A percentile compares a stretch with the other conserved stretches of the same genome.
phyloP scores from a whole-genome alignment of 2,113 vertebrate genomes.

The Chlamydotis undulata region DNA sequence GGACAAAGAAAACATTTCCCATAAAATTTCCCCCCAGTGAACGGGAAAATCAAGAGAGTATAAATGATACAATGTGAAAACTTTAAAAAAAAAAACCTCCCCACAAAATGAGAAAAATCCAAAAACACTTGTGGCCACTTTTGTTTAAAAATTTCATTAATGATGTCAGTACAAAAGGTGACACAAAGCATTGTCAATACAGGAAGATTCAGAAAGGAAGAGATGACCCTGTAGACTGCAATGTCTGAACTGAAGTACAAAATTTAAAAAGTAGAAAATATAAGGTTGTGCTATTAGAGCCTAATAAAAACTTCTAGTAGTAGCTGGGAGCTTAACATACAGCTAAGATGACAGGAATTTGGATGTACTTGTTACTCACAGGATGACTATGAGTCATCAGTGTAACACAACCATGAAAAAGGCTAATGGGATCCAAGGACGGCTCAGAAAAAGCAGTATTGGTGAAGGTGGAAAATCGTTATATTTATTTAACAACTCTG shows the following conservation, averaged over 20 bases:
- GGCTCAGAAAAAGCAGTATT: neutral
- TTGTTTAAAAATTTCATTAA: neutral
- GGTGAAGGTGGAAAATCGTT: neutral
- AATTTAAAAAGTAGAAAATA: neutral
- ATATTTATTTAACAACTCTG: neutral
- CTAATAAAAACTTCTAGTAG: neutral
- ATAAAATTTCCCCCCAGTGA: neutral
- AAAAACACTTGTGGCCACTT: neutral
- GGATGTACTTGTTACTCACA: neutral
- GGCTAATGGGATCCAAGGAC: neutral
- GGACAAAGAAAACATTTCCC: neutral
- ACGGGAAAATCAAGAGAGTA: neutral
- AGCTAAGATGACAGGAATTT: neutral
- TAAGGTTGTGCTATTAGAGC: neutral
- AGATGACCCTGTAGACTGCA: neutral
- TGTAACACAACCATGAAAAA: neutral
- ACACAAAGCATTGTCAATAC: neutral
- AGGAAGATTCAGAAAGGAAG: neutral
- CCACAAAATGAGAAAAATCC: neutral
- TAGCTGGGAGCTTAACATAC: neutral
- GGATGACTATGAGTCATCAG: neutral
- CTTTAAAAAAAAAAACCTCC: neutral
- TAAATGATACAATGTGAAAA: neutral
- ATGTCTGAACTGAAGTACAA: neutral
- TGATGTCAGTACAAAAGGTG: neutral